phyloP scores from a whole-genome alignment of 2,113 vertebrate genomes.

The Maylandia zebra region DNA sequence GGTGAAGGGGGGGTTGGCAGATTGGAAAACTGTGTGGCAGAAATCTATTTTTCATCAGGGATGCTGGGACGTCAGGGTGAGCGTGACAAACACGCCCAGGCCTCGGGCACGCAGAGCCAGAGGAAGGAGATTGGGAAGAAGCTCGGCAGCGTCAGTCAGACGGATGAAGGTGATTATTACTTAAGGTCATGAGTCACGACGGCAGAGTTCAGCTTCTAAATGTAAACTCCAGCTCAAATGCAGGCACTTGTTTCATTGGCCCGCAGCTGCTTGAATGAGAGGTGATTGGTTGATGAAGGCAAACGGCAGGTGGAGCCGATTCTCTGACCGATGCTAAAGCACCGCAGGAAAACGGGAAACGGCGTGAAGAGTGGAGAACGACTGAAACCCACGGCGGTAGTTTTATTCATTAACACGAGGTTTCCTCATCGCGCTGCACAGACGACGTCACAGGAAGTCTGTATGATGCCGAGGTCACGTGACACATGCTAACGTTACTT shows the following conservation, averaged over 20 bases:
- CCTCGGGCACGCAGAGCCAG: neutral
- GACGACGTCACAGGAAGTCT: fast-evolving
- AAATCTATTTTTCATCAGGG: conserved; percentile 40
- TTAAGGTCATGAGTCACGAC: neutral
- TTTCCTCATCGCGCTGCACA: neutral
- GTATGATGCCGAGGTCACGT: neutral
- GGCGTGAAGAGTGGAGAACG: fast-evolving
- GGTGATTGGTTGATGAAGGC: neutral
- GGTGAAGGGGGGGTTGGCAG: conserved; percentile 18
- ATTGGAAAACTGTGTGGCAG: conserved; percentile 40
- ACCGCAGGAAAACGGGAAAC: neutral
- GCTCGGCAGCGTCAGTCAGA: neutral
- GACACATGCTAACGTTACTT: neutral
- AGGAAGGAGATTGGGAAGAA: neutral
- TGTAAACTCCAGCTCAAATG: neutral
- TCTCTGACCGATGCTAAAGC: fast-evolving
- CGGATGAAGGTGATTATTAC: neutral
- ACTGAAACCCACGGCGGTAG: fast-evolving
- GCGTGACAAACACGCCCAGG: neutral
- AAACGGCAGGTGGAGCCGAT: neutral
- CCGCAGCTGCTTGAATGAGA: fast-evolving
- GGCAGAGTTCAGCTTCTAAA: neutral
- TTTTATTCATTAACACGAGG: neutral
- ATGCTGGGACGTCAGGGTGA: neutral
- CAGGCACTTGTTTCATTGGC: neutral